Base-by-base conservation (phyloP, 1,140 invertebrate genomes). In the Agraylea sexmaculata region DNA sequence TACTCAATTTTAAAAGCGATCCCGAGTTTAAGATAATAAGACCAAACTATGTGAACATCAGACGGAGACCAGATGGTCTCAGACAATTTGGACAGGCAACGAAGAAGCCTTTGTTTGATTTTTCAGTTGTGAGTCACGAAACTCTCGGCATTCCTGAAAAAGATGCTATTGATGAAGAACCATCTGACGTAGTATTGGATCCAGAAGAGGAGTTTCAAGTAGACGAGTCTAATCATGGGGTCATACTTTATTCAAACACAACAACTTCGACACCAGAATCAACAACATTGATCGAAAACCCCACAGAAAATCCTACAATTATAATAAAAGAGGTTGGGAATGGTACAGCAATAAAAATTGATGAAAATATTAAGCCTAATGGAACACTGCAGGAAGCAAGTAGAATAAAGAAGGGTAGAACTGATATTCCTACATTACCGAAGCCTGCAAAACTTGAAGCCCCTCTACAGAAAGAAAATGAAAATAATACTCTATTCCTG, bases 131-230 rank as follows among this genome's bases (percentile, higher is more conserved):
- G 1, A 46, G 44, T 35, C 39, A 46, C 10, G 44, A 46, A 16
- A 46, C 43, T 12, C 25, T 40, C n/a, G 43, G 43, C 3, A 45
- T 45, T n/a, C 43, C 43, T 2, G 43, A 45, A 22, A 17, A 34
- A 16, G 43, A 37, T 22, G n/a, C 20, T 3, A 35, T 43, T 13
- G 60, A 65, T 29, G 62, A 65, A 49, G 63, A 61, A 53, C 49
- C 58, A 19, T 27, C 22, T 18, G 43, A 45, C 18, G 32, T 37
- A 7, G 56, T 64, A 39, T 49, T 66, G 42, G 65, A 66, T 48
- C 63, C 62, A 1, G 65, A 68, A 31, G 65, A 68, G 56, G 63
- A 66, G 34, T 65, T 68, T 39, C 64, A 68, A 55, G 65, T 68
- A 1, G 62, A 68, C 41, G 65, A 68, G 53, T 65, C 62, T 2